phyloP scores from a whole-genome alignment of 1,140 invertebrate genomes.

The Drosophila ananassae region DNA sequence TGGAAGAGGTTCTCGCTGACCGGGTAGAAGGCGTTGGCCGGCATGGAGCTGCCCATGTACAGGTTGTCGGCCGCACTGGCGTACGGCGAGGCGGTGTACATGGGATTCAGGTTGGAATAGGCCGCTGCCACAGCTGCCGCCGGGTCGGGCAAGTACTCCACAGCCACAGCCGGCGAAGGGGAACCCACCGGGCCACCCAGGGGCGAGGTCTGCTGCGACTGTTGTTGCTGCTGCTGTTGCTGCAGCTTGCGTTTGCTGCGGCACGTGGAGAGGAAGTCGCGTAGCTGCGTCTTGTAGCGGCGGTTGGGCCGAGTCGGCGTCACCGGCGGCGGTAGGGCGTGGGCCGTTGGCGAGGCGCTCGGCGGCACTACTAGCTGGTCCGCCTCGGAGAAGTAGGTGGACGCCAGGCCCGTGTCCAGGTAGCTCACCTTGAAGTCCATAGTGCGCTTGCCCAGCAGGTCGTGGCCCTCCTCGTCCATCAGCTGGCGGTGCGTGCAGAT shows the following conservation, averaged over 20 bases:
- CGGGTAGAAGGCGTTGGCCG: slow-evolving; percentile 90
- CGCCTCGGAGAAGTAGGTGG: slow-evolving; percentile 94
- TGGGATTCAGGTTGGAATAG: slow-evolving; percentile 92
- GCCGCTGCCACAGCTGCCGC: slow-evolving; percentile 89
- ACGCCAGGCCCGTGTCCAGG: slow-evolving; percentile 95
- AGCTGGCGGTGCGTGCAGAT: slow-evolving; percentile 98
- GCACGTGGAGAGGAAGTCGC: slow-evolving; percentile 96
- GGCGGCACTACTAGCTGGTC: slow-evolving; percentile 90
- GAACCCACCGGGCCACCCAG: slow-evolving; percentile 84
- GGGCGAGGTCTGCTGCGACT: slow-evolving; percentile 83
- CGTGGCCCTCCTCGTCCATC: slow-evolving; percentile 99
- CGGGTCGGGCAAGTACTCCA: slow-evolving; percentile 88
- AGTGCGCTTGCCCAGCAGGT: slow-evolving; percentile 97
- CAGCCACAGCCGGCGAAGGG: slow-evolving; percentile 85
- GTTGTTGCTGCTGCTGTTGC: slow-evolving; percentile 85
- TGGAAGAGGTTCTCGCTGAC: slow-evolving; percentile 93
- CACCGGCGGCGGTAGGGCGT: slow-evolving; percentile 85
- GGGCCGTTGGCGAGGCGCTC: slow-evolving; percentile 80
- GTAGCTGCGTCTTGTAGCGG: slow-evolving; percentile 95
- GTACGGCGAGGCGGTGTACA: slow-evolving; percentile 87
- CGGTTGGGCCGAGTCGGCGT: slow-evolving; percentile 92
- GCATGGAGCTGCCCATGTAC: slow-evolving; percentile 87
- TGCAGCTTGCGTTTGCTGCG: slow-evolving; percentile 94
- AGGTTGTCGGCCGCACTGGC: slow-evolving; percentile 87
- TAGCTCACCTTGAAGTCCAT: slow-evolving; percentile 99